Percentiles rank a stretch among this genome's conserved stretches.
Evolutionary conservation across 2,113 vertebrate species (phyloP).

Genomic region (Phrynocephalus versicolor): DNA sequence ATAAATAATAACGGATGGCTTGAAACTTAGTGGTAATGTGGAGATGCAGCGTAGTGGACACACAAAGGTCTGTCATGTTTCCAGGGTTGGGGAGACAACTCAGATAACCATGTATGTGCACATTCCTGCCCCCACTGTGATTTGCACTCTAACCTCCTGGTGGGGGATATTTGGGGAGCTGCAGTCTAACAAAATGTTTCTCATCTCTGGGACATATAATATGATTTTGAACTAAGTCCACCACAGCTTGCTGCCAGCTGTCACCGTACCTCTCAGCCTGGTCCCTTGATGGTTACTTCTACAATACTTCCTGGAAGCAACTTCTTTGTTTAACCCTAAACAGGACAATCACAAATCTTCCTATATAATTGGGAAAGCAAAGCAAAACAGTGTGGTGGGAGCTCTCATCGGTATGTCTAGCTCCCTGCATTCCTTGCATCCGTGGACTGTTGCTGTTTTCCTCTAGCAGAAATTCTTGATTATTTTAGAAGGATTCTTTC

Average conservation of each 20-base stretch:
- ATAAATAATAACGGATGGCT: too few relatives aligned
- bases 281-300: background rate
- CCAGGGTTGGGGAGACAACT: too few relatives aligned
- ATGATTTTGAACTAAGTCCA: background rate
- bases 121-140: too few relatives aligned
- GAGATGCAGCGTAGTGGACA: too few relatives aligned
- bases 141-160: too few relatives aligned
- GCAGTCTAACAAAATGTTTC: too few relatives aligned
- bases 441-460: background rate
- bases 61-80: too few relatives aligned
- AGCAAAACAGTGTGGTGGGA: background rate
- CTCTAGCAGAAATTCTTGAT: background rate
- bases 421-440: background rate
- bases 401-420: too few relatives aligned
- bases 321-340: background rate
- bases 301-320: background rate
- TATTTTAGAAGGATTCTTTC: background rate
- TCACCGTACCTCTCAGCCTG: background rate
- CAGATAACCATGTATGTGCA: too few relatives aligned
- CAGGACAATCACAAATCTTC: background rate
- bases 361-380: background rate
- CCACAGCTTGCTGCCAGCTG: background rate
- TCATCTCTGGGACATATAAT: background rate
- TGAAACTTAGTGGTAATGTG: too few relatives aligned
- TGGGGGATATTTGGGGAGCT: too few relatives aligned